Evolutionary conservation across 1,140 invertebrate genomes (phyloP), one percentile per base, ranked within the genome.

Genomic region (Venustaconcha ellipsiformis): DNA sequence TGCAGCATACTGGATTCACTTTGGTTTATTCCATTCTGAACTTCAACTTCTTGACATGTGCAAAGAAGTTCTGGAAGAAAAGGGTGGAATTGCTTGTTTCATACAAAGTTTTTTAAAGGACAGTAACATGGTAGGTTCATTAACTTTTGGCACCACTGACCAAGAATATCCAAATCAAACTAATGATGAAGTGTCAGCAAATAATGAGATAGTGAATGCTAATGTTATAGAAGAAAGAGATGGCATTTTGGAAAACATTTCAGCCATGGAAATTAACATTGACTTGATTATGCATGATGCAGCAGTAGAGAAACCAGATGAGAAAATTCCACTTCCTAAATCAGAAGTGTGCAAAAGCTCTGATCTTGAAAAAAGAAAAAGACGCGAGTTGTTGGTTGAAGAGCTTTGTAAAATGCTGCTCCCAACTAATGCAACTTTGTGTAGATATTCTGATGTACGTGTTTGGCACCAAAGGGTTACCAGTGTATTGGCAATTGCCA

Each of bases 41-140:
- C 17, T 75, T 18, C 26, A 56, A 18, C 59, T 75, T n/a, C 30
- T 68, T n/a, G 67, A 69, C 20, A 18, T 75, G 4, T 75, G 20
- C 70, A 8, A 11, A 55, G 65, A 75, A n/a, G 57, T 75, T 8
- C 20, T 70, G 1, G 57, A 57, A 37, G 62, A 30, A 48, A n/a
- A 14, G 15, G 20, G 12, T 37, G 69, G 62, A 70, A 60, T 70
- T 17, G 18, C 6, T 14, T 13, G 62, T 1, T 15, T 69, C 11
- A 5, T 69, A 18, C n/a, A 17, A 64, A 64, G n/a, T 14, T 2
- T 30, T 30, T 30, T 4, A 30, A 30, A 30, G 2, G 26, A 30
- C 4, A 4, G 26, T 30, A 30, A 30, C 26, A 30, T 4, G 2
- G 4, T 30, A 30, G 26, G 26, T 3, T 30, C 26, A 30, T 30